These are phyloP conservation scores for Odontocerum albicorne DNA, from an alignment of 2,888 invertebrate species.

Conservation along the genomic window DNA sequence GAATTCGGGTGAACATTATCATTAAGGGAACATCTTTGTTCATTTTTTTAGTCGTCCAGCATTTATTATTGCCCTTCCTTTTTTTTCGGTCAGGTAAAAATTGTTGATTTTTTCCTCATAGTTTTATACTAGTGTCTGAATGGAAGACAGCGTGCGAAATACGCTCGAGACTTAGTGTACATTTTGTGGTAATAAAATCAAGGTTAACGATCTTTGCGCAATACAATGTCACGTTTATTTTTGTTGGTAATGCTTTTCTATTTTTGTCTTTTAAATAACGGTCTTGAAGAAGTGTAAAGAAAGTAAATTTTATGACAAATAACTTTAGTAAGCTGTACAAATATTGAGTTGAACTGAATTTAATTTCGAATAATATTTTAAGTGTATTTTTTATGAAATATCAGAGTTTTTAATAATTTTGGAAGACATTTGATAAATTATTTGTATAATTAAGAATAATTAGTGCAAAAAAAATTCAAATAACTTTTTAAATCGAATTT, in stretches of 20 bases:
- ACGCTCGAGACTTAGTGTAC: constrained; percentile 3
- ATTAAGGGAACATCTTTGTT: constrained; percentile 35
- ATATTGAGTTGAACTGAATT: too few relatives aligned
- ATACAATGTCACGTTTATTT: not conserved
- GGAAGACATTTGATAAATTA: too few relatives aligned
- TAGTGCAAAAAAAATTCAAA: too few relatives aligned
- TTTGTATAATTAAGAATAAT: too few relatives aligned
- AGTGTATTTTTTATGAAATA: too few relatives aligned
- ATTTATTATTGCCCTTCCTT: constrained; percentile 21
- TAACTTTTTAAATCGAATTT: too few relatives aligned
- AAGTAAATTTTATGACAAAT: too few relatives aligned
- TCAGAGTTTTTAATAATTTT: too few relatives aligned
- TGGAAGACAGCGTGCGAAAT: not conserved
- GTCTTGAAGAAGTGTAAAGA: too few relatives aligned
- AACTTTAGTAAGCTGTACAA: too few relatives aligned
- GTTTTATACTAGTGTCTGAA: constrained; percentile 5
- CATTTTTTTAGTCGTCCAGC: constrained; percentile 23
- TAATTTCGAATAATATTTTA: too few relatives aligned
- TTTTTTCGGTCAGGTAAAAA: constrained; percentile 32
- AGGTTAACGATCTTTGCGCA: constrained; percentile 19
- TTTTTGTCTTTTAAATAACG: not conserved
- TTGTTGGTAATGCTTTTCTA: not conserved
- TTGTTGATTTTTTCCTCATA: constrained; percentile 19
- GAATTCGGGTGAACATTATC: constrained; percentile 35
- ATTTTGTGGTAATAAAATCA: constrained; percentile 4